phyloP scores from a whole-genome alignment of 2,113 vertebrate genomes.

The Fregata magnificens region DNA sequence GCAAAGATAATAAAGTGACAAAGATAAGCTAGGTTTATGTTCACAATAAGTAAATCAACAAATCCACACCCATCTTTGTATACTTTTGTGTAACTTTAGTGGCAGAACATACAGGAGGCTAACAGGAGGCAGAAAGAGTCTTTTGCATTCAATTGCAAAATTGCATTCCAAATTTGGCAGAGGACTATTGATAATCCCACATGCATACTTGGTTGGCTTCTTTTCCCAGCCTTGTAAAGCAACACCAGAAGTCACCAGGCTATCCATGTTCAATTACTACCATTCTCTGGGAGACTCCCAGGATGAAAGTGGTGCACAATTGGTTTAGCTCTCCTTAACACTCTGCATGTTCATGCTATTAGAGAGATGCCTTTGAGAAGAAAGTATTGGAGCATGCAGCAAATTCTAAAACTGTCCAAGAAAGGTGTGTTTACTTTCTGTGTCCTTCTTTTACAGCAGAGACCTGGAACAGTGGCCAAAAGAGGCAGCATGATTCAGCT shows the following conservation, averaged over 20 bases:
- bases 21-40: not conserved
- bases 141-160: not conserved
- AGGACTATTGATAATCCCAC: not conserved
- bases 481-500: not conserved
- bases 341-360: not conserved
- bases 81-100: not conserved
- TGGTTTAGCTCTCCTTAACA: not conserved
- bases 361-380: not conserved
- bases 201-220: not conserved
- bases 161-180: not conserved
- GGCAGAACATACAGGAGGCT: not conserved
- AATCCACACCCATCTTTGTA: not conserved
- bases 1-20: not conserved
- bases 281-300: not conserved
- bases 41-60: not conserved
- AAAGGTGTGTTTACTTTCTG: not conserved
- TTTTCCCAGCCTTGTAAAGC: not conserved
- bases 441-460: not conserved
- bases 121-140: not conserved
- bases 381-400: not conserved
- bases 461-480: not conserved
- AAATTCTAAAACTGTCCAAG: not conserved
- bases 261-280: not conserved
- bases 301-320: not conserved
- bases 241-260: not conserved